These are phyloP conservation scores for Hippocampus abdominalis DNA, from an alignment of 2,113 vertebrate species.

Conservation along the genomic window DNA sequence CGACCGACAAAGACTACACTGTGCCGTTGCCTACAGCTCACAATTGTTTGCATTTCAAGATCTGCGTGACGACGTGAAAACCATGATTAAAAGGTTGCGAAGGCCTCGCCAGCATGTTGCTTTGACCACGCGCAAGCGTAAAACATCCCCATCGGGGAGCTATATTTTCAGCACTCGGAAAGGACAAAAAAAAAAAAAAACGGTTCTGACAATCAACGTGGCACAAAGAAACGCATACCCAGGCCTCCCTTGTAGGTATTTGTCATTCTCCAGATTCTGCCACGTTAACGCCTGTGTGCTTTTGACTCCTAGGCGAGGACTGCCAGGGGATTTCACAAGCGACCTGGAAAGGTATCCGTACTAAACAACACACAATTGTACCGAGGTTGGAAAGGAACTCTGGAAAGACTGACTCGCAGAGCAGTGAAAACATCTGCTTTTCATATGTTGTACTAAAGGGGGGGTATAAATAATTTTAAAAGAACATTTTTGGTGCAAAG, in stretches of 20 bases:
- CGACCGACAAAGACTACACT: not conserved
- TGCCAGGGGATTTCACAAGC: conserved; percentile 76
- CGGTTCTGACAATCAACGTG: conserved; percentile 11
- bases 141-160: not conserved
- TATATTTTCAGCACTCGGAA: not conserved
- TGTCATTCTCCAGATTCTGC: not conserved
- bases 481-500: conserved; percentile 22
- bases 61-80: not conserved
- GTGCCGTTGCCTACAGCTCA: not conserved
- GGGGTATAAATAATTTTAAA: conserved; percentile 48
- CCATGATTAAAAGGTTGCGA: not conserved
- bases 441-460: conserved; percentile 50
- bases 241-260: conserved; percentile 3
- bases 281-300: conserved; percentile 27
- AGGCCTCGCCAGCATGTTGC: not conserved
- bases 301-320: conserved; percentile 53
- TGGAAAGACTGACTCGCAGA: conserved; percentile 31
- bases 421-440: conserved; percentile 61
- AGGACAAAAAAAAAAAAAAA: not conserved
- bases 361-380: conserved; percentile 25
- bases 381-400: conserved; percentile 36
- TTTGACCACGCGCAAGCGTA: not conserved
- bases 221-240: conserved; percentile 13
- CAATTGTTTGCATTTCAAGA: conserved; percentile 4
- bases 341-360: conserved; percentile 93